A percentile compares a stretch with the other conserved stretches of the same genome.
phyloP scores from a whole-genome alignment of 2,888 invertebrate genomes.

The Lydus trimaculatus region DNA sequence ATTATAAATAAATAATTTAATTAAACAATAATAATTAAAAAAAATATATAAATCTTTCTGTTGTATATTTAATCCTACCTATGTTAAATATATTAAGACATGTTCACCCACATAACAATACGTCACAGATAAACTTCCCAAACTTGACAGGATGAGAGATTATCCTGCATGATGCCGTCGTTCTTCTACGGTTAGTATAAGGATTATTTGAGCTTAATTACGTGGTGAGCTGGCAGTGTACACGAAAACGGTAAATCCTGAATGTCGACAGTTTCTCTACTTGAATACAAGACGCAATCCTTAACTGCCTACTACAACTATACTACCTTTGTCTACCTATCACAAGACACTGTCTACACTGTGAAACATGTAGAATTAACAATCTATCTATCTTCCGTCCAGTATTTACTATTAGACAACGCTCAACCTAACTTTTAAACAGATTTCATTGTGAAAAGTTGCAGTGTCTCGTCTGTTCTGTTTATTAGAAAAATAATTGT shows the following conservation, averaged over 20 bases:
- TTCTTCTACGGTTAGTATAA: conserved; percentile 46
- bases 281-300: conserved; percentile 20
- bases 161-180: conserved; percentile 48
- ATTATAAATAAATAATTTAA: too few relatives aligned
- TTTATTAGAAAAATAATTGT: background rate
- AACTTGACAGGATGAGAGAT: conserved; percentile 47
- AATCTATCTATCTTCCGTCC: background rate
- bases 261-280: conserved; percentile 41
- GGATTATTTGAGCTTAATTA: conserved; percentile 54
- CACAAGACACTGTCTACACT: conserved; percentile 5
- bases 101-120: conserved; percentile 28
- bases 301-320: conserved; percentile 8
- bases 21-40: too few relatives aligned
- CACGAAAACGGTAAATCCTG: conserved; percentile 43
- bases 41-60: too few relatives aligned
- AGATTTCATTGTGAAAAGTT: too few relatives aligned
- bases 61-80: background rate
- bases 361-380: background rate
- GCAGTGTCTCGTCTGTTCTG: too few relatives aligned
- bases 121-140: conserved; percentile 35
- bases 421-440: too few relatives aligned
- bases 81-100: conserved; percentile 30
- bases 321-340: conserved; percentile 7
- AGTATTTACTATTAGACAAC: background rate
- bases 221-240: conserved; percentile 48